These are phyloP conservation scores for Seriola aureovittata DNA, from an alignment of 2,113 vertebrate species.

Conservation along the genomic window DNA sequence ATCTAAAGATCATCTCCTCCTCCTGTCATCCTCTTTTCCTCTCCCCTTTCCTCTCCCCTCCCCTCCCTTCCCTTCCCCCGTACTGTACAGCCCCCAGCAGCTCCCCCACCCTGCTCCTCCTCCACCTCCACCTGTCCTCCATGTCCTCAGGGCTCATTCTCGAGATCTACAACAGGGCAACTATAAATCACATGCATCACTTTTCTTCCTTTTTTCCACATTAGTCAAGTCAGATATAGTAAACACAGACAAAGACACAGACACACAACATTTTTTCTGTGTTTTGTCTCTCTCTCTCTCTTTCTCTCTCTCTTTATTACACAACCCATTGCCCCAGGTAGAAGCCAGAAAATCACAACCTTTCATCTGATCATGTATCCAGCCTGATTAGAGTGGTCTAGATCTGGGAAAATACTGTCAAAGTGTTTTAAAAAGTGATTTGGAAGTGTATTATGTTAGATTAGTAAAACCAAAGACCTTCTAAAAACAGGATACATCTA, in stretches of 20 bases:
- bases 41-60: conserved; percentile 30
- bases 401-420: conserved; percentile 7
- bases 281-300: not conserved
- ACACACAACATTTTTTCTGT: not conserved
- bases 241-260: conserved; percentile 31
- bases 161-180: conserved; percentile 10
- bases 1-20: conserved; percentile 61
- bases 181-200: conserved; percentile 60
- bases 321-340: conserved; percentile 38
- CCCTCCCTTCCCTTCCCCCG: not conserved
- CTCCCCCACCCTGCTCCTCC: not conserved
- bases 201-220: conserved; percentile 36
- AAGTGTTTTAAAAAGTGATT: not conserved
- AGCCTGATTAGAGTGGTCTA: not conserved
- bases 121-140: conserved; percentile 10
- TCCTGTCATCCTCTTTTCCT: conserved; percentile 52
- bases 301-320: not conserved
- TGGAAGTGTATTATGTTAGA: not conserved
- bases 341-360: conserved; percentile 39
- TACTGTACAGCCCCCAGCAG: not conserved
- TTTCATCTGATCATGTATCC: conserved; percentile 47
- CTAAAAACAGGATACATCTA: not conserved
- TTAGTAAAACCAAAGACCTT: not conserved
- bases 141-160: conserved; percentile 31
- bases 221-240: not conserved